These are phyloP conservation scores for Hucho hucho DNA, from an alignment of 2,113 vertebrate species.

Conservation along the genomic window DNA sequence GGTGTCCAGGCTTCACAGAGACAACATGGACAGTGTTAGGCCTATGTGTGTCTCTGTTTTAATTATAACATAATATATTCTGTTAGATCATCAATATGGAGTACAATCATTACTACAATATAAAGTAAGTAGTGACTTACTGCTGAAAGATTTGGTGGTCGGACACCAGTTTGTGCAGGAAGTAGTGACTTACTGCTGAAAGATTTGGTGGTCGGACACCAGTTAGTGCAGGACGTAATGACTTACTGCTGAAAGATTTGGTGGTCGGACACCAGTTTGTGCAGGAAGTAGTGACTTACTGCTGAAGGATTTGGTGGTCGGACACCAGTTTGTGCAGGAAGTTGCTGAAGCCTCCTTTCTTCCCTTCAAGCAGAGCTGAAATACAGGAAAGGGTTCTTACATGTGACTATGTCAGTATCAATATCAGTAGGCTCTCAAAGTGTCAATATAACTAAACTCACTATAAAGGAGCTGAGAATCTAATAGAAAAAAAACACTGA, in stretches of 20 bases:
- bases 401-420: conserved; percentile 17
- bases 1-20: conserved; percentile 36
- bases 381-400: conserved; percentile 27
- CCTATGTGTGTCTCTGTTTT: neutral
- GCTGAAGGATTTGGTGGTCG: too few species aligned
- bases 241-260: conserved; percentile 67
- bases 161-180: conserved; percentile 32
- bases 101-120: neutral
- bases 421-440: neutral
- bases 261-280: conserved; percentile 64
- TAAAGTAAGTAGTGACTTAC: conserved; percentile 52
- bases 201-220: conserved; percentile 59
- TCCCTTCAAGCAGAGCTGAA: conserved; percentile 72
- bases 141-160: conserved; percentile 13
- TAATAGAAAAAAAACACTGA: too few species aligned
- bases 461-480: neutral
- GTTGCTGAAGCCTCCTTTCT: conserved; percentile 59
- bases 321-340: too few species aligned
- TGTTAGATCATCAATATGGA: too few species aligned
- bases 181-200: conserved; percentile 62
- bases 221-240: conserved; percentile 54
- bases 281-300: too few species aligned
- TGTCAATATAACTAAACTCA: too few species aligned
- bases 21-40: neutral
- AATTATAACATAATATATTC: neutral